Evolutionary conservation across 2,113 vertebrate species (phyloP), one percentile per base, ranked within the genome.

Genomic region (Equus przewalskii): DNA sequence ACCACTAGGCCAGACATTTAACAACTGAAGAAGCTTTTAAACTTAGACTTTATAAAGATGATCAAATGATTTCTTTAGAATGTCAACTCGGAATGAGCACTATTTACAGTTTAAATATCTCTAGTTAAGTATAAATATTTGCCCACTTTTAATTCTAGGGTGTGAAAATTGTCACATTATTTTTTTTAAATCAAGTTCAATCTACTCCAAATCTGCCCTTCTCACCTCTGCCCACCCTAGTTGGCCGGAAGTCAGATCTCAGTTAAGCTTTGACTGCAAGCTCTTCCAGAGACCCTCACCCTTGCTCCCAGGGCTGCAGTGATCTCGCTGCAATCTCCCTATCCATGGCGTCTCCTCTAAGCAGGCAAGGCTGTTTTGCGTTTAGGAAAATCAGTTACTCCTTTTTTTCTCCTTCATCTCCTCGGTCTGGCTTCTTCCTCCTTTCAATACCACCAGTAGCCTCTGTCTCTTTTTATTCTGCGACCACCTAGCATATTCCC

Each of bases 11-110:
- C 26, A 54, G 41, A 70, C 58, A 79, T 60, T 69, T 89, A 65
- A 60, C 41, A 93, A 54, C 46, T 87, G 7, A 85, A 85, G 72
- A 79, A 19, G 7, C 1, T 84, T 94, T 92, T 83, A 92, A 92
- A 51, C n/a, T 62, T 33, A 81, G 33, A 75, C 49, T 85, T 73
- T 60, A 73, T 72, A 41, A 97, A 51, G 28, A 72, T n/a, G 49
- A 67, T 12, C 36, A 89, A 21, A 75, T 89, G 19, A 41, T 46
- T 62, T 73, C 2, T 85, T 85, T 73, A 89, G 30, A 81, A 72
- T 76, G 16, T 58, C 49, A 62, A 89, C 33, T 7, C 67, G 60
- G 9, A 56, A 76, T 76, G 30, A 58, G 13, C 24, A 49, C 22
- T 67, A 85, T 14, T 73, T 89, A 60, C 51, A 65, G 21, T 73